Conservation (phyloP, 2,113 vertebrate genomes). For the Australoheros scitulus region DNA sequence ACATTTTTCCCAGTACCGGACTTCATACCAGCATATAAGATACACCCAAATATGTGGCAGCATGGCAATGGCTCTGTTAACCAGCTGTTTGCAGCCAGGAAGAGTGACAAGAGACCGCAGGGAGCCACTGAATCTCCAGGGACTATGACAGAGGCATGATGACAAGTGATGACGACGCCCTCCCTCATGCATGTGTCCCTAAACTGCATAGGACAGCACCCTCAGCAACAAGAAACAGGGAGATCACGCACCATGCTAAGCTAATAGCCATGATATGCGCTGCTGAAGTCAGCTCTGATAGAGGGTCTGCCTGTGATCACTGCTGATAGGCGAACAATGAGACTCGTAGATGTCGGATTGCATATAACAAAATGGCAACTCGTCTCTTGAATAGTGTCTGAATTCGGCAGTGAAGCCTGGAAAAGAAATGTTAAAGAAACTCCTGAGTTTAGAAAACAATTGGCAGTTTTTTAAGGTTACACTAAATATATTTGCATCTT, state of each 20-base stretch:
- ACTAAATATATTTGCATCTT: background rate
- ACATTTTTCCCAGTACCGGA: background rate
- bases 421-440: background rate
- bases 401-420: conserved; percentile 9
- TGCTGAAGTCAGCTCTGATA: conserved; percentile 66
- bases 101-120: conserved; percentile 67
- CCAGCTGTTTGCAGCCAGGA: conserved; percentile 68
- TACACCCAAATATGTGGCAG: conserved; percentile 14
- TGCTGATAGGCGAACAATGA: conserved; percentile 57
- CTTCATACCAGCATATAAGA: conserved; percentile 22
- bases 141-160: conserved; percentile 63
- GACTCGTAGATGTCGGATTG: conserved; percentile 59
- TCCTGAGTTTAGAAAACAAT: background rate
- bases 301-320: conserved; percentile 58
- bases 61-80: conserved; percentile 40
- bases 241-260: conserved; percentile 66
- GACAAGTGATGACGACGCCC: conserved; percentile 63
- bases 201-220: conserved; percentile 63
- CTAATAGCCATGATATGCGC: conserved; percentile 65
- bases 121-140: conserved; percentile 55
- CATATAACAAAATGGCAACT: conserved; percentile 47
- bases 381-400: conserved; percentile 8
- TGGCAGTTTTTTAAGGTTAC: background rate
- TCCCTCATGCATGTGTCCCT: conserved; percentile 46
- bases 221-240: conserved; percentile 66